phyloP scores from a whole-genome alignment of 2,888 invertebrate species.

The Nemapogon koenigi region DNA sequence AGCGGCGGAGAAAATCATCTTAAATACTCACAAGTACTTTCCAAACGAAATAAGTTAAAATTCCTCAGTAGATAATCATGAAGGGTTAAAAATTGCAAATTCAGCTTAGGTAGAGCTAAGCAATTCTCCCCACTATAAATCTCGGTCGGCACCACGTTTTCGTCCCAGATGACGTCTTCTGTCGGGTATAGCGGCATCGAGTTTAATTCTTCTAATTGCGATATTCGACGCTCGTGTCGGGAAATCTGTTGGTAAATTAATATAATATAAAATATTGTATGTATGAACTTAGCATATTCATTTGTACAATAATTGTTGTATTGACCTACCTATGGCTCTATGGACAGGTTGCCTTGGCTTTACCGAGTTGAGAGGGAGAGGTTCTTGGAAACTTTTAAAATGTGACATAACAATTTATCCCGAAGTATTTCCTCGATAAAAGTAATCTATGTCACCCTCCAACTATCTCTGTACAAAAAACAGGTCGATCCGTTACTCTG shows the following conservation, averaged over 20 bases:
- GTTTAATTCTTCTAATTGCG: conserved; percentile 93
- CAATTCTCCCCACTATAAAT: conserved; percentile 96
- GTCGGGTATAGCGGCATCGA: conserved; percentile 99
- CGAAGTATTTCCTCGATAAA: too few species aligned
- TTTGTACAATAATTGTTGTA: too few species aligned
- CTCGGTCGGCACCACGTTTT: conserved; percentile 97
- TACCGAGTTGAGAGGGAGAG: too few species aligned
- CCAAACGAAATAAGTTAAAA: conserved; percentile 95
- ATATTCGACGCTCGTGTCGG: conserved; percentile 86
- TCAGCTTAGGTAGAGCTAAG: conserved; percentile 94
- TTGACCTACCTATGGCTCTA: too few species aligned
- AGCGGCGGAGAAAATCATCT: background rate
- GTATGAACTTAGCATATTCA: too few species aligned
- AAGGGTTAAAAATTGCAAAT: conserved; percentile 96
- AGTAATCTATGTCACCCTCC: too few species aligned
- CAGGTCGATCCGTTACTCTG: too few species aligned
- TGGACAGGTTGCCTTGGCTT: too few species aligned
- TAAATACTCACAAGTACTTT: conserved; percentile 88
- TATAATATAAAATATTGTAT: too few species aligned
- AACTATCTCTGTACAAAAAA: too few species aligned
- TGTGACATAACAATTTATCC: too few species aligned
- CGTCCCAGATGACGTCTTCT: conserved; percentile 98
- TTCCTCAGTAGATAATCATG: conserved; percentile 98
- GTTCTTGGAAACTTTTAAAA: too few species aligned
- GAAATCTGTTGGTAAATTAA: conserved; percentile 62